phyloP scores from a whole-genome alignment of 2,797 vertebrate species.

The Gobionotothen gibberifrons region DNA sequence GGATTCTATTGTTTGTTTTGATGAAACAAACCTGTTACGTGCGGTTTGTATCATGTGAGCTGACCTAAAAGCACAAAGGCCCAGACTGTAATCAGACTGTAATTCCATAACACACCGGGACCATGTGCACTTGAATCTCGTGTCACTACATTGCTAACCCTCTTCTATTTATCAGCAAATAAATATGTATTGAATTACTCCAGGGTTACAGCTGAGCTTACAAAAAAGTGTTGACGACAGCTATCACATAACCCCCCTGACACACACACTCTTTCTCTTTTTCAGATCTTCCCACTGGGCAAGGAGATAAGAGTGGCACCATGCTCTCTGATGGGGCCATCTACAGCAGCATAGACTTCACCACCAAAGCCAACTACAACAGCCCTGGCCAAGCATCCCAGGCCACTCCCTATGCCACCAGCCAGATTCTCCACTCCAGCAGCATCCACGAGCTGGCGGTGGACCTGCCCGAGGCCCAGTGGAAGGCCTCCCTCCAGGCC shows the following conservation, averaged over 20 bases:
- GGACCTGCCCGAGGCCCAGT: slow-evolving; percentile 95
- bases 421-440: slow-evolving; percentile 96
- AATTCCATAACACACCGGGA: slow-evolving; percentile 52
- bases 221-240: not conserved
- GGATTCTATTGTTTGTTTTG: slow-evolving; percentile 2
- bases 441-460: slow-evolving; percentile 98
- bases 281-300: slow-evolving; percentile 90
- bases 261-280: slow-evolving; percentile 35
- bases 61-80: slow-evolving; percentile 20
- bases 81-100: slow-evolving; percentile 19
- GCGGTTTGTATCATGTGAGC: slow-evolving; percentile 16
- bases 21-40: slow-evolving; percentile 30
- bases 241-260: slow-evolving; percentile 11
- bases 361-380: slow-evolving; percentile 95
- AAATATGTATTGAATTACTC: slow-evolving; percentile 15
- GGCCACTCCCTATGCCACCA: slow-evolving; percentile 97
- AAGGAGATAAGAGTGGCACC: slow-evolving; percentile 94
- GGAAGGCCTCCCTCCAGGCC: slow-evolving; percentile 95
- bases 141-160: slow-evolving; percentile 1
- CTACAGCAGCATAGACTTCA: slow-evolving; percentile 99
- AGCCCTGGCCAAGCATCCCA: slow-evolving; percentile 94
- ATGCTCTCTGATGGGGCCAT: slow-evolving; percentile 99
- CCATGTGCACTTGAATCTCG: not conserved
- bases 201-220: not conserved
- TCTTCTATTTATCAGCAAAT: slow-evolving; percentile 8